Evolutionary conservation across 2,113 vertebrate species (phyloP), one percentile per base, ranked within the genome.

Genomic region (Meriones unguiculatus): DNA sequence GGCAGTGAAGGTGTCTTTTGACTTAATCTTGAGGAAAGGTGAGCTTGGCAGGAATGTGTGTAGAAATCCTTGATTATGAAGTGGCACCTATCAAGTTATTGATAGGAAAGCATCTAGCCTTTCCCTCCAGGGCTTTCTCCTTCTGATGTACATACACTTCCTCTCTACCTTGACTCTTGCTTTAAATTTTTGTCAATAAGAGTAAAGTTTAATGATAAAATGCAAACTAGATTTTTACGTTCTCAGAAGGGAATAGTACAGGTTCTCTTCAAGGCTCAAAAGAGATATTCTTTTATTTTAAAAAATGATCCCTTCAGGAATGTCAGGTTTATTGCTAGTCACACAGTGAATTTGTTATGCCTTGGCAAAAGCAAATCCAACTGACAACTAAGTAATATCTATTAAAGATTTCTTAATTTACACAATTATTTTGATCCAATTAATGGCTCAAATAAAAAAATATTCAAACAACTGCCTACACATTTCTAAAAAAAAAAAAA

Each of bases 381-480:
- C 41, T 95, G 91, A 97, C 88, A 97, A 88, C 90, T 96, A 95
- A 96, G 97, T 98, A 96, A 87, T 35, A 59, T 85, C 70, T 97
- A 94, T 91, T 97, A 91, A 98, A 97, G 81, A 97, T 97, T 95
- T 88, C 92, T 98, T 95, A 94, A 95, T 89, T 75, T 94, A 96
- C 32, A 38, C 96, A 96, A 98, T 93, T 97, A 97, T 97, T 98
- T 97, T 97, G 91, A 98, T 80, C 93, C 86, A 95, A 82, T 64
- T 91, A 96, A 97, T 97, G 95, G 97, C 90, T 97, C 97, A 97
- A 96, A 93, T 93, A 97, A 95, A 81, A 46, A 96, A 92, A 97
- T 38, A 69, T 93, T 96, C 85, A 93, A 96, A 95, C 64, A 89
- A 92, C n/a, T 92, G 85, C 67, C 35, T 95, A 75, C 85, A 80